phyloP scores from a whole-genome alignment of 2,888 invertebrate genomes.

The Caenorhabditis imperialis region DNA sequence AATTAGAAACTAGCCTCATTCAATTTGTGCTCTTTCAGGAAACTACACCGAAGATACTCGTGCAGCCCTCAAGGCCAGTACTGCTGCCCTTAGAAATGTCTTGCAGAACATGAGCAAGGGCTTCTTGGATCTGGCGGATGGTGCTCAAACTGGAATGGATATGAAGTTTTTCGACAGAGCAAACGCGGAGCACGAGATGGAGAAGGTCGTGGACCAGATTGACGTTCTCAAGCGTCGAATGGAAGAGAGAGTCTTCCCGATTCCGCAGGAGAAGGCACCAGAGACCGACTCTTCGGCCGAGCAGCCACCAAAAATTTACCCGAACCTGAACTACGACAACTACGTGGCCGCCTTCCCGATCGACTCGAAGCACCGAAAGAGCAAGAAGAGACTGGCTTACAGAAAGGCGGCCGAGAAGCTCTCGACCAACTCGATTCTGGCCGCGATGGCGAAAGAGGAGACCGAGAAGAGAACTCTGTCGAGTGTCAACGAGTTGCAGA shows the following conservation, averaged over 20 bases:
- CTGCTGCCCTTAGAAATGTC: constrained; percentile 14
- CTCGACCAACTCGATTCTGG: not conserved
- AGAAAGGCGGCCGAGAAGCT: constrained; percentile 15
- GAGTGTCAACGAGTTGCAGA: constrained; percentile 21
- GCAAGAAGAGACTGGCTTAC: constrained; percentile 12
- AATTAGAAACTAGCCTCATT: no score
- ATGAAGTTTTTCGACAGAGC: constrained; percentile 24
- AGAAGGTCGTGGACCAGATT: constrained; percentile 26
- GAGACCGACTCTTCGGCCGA: not conserved
- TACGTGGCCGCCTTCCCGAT: not conserved
- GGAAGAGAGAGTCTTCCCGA: constrained; percentile 14
- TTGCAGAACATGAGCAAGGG: constrained; percentile 30
- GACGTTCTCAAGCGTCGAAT: constrained; percentile 12
- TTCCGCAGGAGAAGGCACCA: not conserved
- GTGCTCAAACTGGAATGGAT: constrained; percentile 22
- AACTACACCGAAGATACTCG: constrained; percentile 15
- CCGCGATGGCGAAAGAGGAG: constrained; percentile 6
- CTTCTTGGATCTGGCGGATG: constrained; percentile 39
- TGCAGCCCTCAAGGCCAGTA: constrained; percentile 21
- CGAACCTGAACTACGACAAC: not conserved
- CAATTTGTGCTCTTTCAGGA: no score
- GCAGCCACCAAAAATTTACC: not conserved
- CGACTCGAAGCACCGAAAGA: constrained; percentile 21
- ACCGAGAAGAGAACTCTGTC: constrained; percentile 27
- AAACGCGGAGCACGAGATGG: constrained; percentile 22